A percentile compares a stretch with the other conserved stretches of the same genome.
phyloP scores from a whole-genome alignment of 2,113 vertebrate species.

The Circaetus cinerascens region DNA sequence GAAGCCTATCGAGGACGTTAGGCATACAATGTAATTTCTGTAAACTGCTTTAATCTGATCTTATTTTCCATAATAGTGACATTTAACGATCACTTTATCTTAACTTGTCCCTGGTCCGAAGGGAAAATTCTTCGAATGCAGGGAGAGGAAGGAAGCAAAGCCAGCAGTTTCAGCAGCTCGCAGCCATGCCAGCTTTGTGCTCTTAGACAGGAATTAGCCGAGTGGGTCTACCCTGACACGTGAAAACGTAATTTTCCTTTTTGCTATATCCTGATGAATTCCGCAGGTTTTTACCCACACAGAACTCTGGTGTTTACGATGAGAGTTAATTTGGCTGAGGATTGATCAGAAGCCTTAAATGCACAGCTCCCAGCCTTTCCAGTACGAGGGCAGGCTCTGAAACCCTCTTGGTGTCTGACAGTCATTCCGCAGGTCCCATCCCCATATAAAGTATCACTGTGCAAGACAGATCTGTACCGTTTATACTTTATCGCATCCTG shows the following conservation, averaged over 20 bases:
- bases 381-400: not conserved
- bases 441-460: not conserved
- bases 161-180: not conserved
- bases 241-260: not conserved
- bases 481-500: not conserved
- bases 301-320: not conserved
- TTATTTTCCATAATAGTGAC: not conserved
- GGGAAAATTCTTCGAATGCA: not conserved
- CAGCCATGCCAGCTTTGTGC: not conserved
- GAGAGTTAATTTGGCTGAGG: not conserved
- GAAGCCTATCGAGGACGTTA: not conserved
- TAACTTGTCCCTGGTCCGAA: not conserved
- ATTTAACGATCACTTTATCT: not conserved
- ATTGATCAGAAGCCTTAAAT: not conserved
- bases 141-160: not conserved
- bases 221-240: not conserved
- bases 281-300: not conserved
- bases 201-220: not conserved
- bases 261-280: not conserved
- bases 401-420: not conserved
- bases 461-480: not conserved
- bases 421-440: not conserved
- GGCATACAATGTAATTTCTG: not conserved
- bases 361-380: not conserved
- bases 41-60: not conserved